Percentiles rank a stretch among this genome's conserved stretches.
phyloP scores from a whole-genome alignment of 2,113 vertebrate species.

The Pycnonotus jocosus region DNA sequence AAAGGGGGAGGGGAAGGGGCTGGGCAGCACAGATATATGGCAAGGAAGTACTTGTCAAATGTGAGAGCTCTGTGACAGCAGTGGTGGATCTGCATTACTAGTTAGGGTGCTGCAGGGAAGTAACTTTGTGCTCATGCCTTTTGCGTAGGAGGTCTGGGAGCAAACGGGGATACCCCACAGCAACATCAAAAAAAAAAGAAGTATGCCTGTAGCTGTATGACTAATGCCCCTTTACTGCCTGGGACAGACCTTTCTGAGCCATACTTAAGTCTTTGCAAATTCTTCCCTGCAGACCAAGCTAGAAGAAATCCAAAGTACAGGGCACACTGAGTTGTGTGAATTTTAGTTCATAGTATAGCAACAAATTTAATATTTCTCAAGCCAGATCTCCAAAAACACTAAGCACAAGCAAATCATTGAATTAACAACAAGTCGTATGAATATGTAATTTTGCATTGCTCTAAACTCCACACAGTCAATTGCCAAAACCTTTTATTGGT shows the following conservation, averaged over 20 bases:
- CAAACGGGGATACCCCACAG: constrained; percentile 28
- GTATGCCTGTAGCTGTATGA: neutral
- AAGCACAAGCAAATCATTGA: neutral
- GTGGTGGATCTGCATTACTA: constrained; percentile 22
- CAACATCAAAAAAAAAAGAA: neutral
- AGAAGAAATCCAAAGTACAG: neutral
- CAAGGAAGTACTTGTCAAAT: constrained; percentile 55
- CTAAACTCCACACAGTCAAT: neutral
- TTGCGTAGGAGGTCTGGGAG: neutral
- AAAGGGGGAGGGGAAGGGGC: constrained; percentile 19
- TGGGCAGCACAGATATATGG: constrained; percentile 16
- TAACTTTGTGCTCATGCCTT: neutral
- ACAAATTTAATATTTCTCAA: neutral
- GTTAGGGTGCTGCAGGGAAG: constrained; percentile 32
- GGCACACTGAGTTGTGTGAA: neutral
- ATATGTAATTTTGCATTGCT: neutral
- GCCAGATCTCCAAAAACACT: neutral
- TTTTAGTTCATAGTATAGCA: neutral
- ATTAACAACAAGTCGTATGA: neutral
- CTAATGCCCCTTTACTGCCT: neutral
- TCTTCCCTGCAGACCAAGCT: neutral
- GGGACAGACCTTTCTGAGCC: neutral
- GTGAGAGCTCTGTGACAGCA: neutral
- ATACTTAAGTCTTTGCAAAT: neutral
- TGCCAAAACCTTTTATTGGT: neutral